A percentile compares a stretch with the other conserved stretches of the same genome.
These are phyloP conservation scores for Schlechtendalia chinensis DNA, from an alignment of 1,140 invertebrate genomes.

Conservation along the genomic window DNA sequence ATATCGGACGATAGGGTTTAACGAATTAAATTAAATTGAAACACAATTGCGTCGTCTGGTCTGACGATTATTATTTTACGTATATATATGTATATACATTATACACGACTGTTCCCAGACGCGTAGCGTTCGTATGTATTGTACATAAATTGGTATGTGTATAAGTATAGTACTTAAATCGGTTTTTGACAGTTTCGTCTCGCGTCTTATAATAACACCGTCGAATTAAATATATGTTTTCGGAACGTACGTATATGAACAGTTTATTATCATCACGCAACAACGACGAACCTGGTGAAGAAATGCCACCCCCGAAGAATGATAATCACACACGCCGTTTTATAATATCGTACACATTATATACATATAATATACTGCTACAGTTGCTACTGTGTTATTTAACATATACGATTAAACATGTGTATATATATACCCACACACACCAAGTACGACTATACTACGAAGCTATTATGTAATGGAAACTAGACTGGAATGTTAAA, in stretches of 20 bases:
- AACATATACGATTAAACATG: neutral
- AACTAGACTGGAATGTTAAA: slow-evolving; percentile 23
- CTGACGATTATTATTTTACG: neutral
- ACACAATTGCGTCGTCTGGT: neutral
- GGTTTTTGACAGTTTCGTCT: slow-evolving; percentile 19
- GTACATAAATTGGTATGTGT: too few species aligned
- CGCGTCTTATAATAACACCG: neutral
- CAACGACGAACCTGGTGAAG: too few species aligned
- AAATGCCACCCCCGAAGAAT: too few species aligned
- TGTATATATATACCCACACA: neutral
- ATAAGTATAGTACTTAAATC: neutral
- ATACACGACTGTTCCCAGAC: too few species aligned
- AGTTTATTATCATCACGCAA: too few species aligned
- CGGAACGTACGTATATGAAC: too few species aligned
- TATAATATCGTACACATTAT: too few species aligned
- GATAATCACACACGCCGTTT: too few species aligned
- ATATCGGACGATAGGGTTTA: neutral
- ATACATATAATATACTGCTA: too few species aligned
- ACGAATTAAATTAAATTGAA: slow-evolving; percentile 25
- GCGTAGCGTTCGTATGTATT: too few species aligned
- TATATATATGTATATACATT: neutral
- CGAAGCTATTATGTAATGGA: neutral
- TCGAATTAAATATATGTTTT: too few species aligned
- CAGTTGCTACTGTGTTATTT: neutral
- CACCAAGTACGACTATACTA: neutral